A percentile compares a stretch with the other conserved stretches of the same genome.
Conservation (phyloP, 2,888 invertebrate species). For the Pristionchus exspectatus region DNA sequence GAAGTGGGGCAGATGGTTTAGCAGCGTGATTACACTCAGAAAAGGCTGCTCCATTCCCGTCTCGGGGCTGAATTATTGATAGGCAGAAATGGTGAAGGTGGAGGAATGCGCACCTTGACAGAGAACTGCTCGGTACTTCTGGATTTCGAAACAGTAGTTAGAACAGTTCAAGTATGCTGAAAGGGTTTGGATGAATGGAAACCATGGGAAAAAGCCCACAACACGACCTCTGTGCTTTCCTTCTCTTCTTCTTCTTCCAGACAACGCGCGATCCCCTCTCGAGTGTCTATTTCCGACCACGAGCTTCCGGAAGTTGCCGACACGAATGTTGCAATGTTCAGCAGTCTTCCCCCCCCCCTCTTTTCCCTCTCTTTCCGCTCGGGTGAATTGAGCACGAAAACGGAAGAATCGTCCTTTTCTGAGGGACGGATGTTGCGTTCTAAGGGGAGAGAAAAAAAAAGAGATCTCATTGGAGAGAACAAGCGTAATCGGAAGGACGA, state of each 20-base stretch:
- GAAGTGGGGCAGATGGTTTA: not conserved
- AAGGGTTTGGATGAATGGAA: no score
- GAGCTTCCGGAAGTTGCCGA: not conserved
- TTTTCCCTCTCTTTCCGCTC: not conserved
- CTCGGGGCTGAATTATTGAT: not conserved
- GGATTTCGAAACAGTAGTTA: no score
- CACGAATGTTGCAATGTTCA: not conserved
- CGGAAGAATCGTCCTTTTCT: constrained; percentile 32
- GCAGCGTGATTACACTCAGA: constrained; percentile 3
- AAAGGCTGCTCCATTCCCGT: not conserved
- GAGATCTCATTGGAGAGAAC: not conserved
- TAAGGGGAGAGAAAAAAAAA: not conserved
- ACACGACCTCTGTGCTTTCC: not conserved
- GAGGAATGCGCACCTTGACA: not conserved
- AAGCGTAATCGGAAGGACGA: constrained; percentile 14
- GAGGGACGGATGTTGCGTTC: not conserved
- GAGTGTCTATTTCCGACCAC: constrained; percentile 2
- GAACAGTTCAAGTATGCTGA: no score
- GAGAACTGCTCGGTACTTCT: no score
- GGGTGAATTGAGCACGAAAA: not conserved
- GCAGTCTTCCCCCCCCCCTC: not conserved
- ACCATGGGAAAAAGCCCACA: not conserved
- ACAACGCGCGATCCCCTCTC: not conserved
- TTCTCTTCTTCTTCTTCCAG: not conserved
- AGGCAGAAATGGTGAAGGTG: not conserved